phyloP scores from a whole-genome alignment of 2,113 vertebrate genomes.

The Semicossyphus pulcher region DNA sequence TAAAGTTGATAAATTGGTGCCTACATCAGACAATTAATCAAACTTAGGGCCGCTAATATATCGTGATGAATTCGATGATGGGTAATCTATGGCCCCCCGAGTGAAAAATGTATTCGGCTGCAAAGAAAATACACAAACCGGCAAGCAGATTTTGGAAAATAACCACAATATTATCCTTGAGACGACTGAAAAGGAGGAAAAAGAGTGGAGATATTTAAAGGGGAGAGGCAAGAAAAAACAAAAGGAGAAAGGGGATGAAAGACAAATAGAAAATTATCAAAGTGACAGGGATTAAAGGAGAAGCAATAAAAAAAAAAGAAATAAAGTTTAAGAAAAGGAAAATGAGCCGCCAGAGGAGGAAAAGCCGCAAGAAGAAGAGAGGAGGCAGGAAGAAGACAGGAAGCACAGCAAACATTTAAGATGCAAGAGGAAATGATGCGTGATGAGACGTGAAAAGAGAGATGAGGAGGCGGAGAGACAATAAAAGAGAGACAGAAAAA shows the following conservation, averaged over 20 bases:
- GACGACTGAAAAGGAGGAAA: too few species aligned
- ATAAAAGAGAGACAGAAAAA: constrained; percentile 19
- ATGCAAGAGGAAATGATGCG: constrained; percentile 21
- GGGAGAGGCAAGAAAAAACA: not conserved
- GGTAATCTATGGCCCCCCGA: too few species aligned
- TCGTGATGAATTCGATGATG: too few species aligned
- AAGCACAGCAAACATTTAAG: constrained; percentile 22
- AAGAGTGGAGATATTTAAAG: too few species aligned
- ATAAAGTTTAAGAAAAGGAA: not conserved
- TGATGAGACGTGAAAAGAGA: constrained; percentile 29
- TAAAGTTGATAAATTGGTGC: not conserved
- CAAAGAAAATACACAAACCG: not conserved
- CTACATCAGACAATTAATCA: not conserved
- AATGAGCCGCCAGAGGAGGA: not conserved
- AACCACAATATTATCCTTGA: too few species aligned
- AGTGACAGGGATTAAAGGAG: not conserved
- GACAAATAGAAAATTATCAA: not conserved
- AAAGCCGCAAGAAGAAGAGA: not conserved
- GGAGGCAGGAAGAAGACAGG: not conserved
- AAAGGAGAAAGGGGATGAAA: not conserved
- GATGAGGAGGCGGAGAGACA: constrained; percentile 29
- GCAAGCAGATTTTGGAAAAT: too few species aligned
- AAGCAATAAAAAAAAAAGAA: not conserved
- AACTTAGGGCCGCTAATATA: too few species aligned
- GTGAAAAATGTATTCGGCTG: too few species aligned